Percentiles rank a stretch among this genome's conserved stretches.
Conservation (phyloP, 2,797 vertebrate genomes). For the Tiaroga cobitis region DNA sequence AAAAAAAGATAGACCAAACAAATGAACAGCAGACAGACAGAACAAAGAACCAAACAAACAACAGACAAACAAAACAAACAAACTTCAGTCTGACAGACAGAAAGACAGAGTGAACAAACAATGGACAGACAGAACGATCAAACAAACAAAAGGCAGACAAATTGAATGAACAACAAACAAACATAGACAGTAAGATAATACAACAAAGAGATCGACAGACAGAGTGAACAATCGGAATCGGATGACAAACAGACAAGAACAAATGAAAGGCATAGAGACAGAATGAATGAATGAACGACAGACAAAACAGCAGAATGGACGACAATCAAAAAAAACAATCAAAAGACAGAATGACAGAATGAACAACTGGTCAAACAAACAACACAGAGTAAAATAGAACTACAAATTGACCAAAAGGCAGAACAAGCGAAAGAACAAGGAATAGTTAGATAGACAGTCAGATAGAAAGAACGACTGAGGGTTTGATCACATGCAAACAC, state of each 20-base stretch:
- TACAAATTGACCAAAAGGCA: not conserved
- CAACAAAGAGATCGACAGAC: not conserved
- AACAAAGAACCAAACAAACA: not conserved
- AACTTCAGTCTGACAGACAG: not conserved
- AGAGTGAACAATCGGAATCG: not conserved
- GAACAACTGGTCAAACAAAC: not conserved
- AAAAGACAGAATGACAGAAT: not conserved
- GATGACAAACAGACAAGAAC: not conserved
- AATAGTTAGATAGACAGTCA: not conserved
- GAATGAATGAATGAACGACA: not conserved
- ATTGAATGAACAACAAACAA: not conserved
- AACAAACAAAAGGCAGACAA: not conserved
- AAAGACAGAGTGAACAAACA: not conserved
- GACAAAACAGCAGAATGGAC: not conserved
- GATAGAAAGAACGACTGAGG: not conserved
- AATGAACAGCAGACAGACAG: not conserved
- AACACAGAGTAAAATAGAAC: not conserved
- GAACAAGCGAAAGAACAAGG: not conserved
- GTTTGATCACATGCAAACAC: slow-evolving; percentile 13
- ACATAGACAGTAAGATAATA: not conserved
- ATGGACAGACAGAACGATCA: not conserved
- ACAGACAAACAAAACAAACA: not conserved
- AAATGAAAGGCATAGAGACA: not conserved
- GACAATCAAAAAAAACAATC: slow-evolving; percentile 1
- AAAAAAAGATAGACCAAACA: no score